Base-by-base conservation (phyloP, 2,113 vertebrate genomes). In the Brachypteracias leptosomus region DNA sequence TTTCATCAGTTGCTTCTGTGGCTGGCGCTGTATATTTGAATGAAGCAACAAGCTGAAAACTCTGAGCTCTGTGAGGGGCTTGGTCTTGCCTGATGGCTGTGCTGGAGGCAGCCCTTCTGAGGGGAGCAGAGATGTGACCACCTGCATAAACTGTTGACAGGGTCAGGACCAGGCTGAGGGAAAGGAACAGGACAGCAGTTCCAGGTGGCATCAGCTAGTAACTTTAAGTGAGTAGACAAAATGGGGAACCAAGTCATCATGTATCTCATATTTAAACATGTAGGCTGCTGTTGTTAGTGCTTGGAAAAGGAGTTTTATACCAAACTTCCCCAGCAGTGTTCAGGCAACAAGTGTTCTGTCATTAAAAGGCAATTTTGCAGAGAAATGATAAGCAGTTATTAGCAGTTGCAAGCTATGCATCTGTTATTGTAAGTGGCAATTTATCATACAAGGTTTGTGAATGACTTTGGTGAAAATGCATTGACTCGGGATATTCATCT, bases 221-320 rank as follows among this genome's bases (percentile, higher is more conserved):
- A 52, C 26, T 85, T 75, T 20, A 63, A 65, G 36, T 65, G 28
- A 49, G 29, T n/a, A n/a, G 36, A 11, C 62, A 36, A 88, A 85
- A 52, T 0, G 22, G 44, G 14, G 71, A 36, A 15, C 28, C 11
- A 17, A 42, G 16, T n/a, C 0, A 1, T 57, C 0, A 1, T 51
- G 31, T 59, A 61, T 46, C 28, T 62, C 3, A 1, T 25, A 5
- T 52, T 76, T 80, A 52, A 74, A 79, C 31, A 9, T 33, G 15
- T 78, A 38, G 35, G 11, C 8, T 91, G 74, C 28, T 3, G 1
- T 46, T 88, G 7, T 29, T 77, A 46, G 42, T 71, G 25, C 10
- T 57, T 89, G 38, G 72, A 77, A 70, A 66, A 67, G 13, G 14
- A 57, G 25, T 65, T 85, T 90, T 77, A 40, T 44, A 35, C 7